Conservation (phyloP, 2,113 vertebrate genomes). For the Gavia stellata region DNA sequence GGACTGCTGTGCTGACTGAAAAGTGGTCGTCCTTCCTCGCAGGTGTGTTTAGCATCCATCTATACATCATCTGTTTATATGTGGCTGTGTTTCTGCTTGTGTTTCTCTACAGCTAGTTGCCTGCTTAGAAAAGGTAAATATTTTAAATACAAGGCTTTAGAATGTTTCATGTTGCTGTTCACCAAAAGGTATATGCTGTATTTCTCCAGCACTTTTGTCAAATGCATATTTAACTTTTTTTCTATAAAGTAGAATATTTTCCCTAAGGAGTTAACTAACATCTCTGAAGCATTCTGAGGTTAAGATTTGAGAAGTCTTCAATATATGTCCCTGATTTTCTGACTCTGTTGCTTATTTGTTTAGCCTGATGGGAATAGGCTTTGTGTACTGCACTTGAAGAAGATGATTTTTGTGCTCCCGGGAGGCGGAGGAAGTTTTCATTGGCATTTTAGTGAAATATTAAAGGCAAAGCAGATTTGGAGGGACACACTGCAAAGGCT, state of each 20-base stretch:
- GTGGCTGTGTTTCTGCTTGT: neutral
- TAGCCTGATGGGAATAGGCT: conserved; percentile 65
- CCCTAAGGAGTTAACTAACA: conserved; percentile 56
- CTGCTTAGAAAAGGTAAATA: neutral
- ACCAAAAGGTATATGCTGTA: neutral
- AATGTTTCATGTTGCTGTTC: neutral
- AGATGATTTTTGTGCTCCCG: conserved; percentile 59
- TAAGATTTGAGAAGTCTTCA: conserved; percentile 51
- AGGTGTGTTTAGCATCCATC: neutral
- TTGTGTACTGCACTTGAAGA: conserved; percentile 54
- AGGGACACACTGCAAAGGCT: conserved; percentile 74
- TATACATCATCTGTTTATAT: neutral
- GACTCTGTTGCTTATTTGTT: conserved; percentile 64
- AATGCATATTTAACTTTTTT: neutral
- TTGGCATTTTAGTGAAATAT: conserved; percentile 83
- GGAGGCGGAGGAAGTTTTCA: conserved; percentile 63
- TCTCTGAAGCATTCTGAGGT: conserved; percentile 24
- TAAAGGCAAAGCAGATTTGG: conserved; percentile 79
- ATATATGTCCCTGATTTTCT: conserved; percentile 50
- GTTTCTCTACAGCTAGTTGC: neutral
- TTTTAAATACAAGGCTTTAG: neutral
- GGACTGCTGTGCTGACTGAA: accelerated
- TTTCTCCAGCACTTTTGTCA: conserved; percentile 22
- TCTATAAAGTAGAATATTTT: neutral
- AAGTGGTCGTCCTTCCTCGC: neutral